Base-by-base conservation (phyloP, 2,888 invertebrate species). In the Eudemis profundana region DNA sequence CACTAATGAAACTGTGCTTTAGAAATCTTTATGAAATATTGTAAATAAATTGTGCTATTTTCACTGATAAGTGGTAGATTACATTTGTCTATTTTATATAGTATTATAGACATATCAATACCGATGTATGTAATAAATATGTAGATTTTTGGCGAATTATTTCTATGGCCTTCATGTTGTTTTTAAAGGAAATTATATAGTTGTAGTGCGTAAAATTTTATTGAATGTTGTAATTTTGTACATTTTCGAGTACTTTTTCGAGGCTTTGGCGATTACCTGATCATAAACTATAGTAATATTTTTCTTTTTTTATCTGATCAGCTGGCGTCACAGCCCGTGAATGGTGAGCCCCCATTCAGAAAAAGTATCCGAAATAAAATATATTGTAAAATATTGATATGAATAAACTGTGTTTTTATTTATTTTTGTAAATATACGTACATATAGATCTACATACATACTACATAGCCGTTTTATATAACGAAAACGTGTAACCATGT, bases 1-100 rank as follows among this genome's bases (percentile, higher is more conserved):
- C 84, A 96, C 96, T 36, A 96, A 96, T 79, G 97, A 97, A 93
- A 97, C 96, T 57, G 96, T 96, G 71, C 93, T 96, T 72, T 95
- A 95, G 42, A 42, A 5, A 50, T 12, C 47, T 33, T 49, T 15
- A 29, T 15, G 33, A 8, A 49, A 44, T 54, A 49, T 53, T 69
- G 65, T 66, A 66, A 60, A 70, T 69, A 70, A 54, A 61, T 29
- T 44, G 54, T 69, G 64, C 64, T 69, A 65, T 59, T 40, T 46
- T 59, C 51, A 44, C 14, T 67, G 63, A 40, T 49, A 49, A 66
- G 40, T 50, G 63, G 61, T 73, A 69, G 56, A 65, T 69, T 70
- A 67, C 72, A 23, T 59, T 72, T 67, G 63, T 70, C 66, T 73
- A 70, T 74, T 75, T 74, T 75, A 74, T 74, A 74, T 56, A 56